phyloP scores from a whole-genome alignment of 2,888 invertebrate species.

The Acronicta psi region DNA sequence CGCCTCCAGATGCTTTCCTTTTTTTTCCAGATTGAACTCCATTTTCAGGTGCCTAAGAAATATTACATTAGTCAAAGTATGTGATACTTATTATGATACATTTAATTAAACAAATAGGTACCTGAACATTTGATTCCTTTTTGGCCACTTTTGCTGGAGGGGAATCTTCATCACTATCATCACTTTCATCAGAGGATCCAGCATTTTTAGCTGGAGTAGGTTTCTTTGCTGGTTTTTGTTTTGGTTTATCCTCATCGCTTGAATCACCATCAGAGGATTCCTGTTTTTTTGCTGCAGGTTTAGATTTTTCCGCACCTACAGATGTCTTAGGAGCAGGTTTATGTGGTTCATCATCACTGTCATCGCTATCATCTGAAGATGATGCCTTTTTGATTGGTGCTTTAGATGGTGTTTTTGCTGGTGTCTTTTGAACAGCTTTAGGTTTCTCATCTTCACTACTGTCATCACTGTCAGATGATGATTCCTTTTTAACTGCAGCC shows the following conservation, averaged over 20 bases:
- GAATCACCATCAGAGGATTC: constrained; percentile 57
- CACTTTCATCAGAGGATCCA: constrained; percentile 67
- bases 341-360: constrained; percentile 74
- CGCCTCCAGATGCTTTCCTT: constrained; percentile 80
- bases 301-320: constrained; percentile 50
- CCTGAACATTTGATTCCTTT: constrained; percentile 60
- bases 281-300: constrained; percentile 48
- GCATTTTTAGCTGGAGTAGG: constrained; percentile 61
- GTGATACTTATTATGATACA: background rate
- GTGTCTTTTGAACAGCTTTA: constrained; percentile 50
- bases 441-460: constrained; percentile 71
- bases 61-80: background rate
- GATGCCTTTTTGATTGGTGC: constrained; percentile 59
- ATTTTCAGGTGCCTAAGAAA: constrained; percentile 61
- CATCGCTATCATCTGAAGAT: constrained; percentile 77
- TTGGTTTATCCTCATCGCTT: constrained; percentile 67
- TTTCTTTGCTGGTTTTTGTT: constrained; percentile 57
- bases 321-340: constrained; percentile 61
- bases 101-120: constrained; percentile 31
- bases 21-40: constrained; percentile 76
- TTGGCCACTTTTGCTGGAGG: constrained; percentile 69
- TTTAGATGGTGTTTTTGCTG: constrained; percentile 52
- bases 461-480: constrained; percentile 70
- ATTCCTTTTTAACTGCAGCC: constrained; percentile 57
- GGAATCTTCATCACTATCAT: constrained; percentile 66